Evolutionary conservation across 2,113 vertebrate genomes (phyloP).

Genomic region (Calidris pugnax): DNA sequence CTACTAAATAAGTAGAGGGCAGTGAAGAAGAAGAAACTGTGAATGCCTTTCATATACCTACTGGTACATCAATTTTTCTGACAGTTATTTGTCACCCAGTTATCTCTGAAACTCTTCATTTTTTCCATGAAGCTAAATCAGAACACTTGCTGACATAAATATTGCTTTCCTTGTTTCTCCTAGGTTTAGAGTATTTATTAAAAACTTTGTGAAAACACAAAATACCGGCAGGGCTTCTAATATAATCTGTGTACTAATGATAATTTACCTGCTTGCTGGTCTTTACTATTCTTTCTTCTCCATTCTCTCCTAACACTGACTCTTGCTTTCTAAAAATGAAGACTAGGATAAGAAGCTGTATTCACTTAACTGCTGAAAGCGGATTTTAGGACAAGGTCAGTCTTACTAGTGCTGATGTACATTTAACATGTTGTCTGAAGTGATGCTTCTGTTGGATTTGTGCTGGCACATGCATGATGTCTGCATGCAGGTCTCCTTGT

Average conservation of each 20-base stretch:
- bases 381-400: slow-evolving; percentile 77
- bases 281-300: slow-evolving; percentile 67
- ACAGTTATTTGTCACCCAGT: background rate
- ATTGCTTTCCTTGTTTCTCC: background rate
- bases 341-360: slow-evolving; percentile 77
- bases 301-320: slow-evolving; percentile 72
- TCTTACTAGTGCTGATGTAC: slow-evolving; percentile 59
- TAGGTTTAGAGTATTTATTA: background rate
- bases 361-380: slow-evolving; percentile 74
- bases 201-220: slow-evolving; percentile 29
- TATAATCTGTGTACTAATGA: slow-evolving; percentile 35
- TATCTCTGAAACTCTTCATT: background rate
- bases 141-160: background rate
- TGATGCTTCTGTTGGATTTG: slow-evolving; percentile 66
- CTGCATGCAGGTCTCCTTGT: slow-evolving; percentile 40
- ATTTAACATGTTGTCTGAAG: slow-evolving; percentile 67
- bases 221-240: slow-evolving; percentile 39
- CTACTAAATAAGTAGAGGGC: background rate
- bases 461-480: slow-evolving; percentile 68
- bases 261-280: slow-evolving; percentile 58
- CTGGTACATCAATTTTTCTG: background rate
- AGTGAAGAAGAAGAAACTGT: background rate
- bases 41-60: background rate
- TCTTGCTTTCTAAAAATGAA: slow-evolving; percentile 81
- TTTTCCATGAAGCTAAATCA: background rate